These are phyloP conservation scores for Phalacrocorax brasilianus DNA, from an alignment of 2,113 vertebrate species.

Conservation along the genomic window DNA sequence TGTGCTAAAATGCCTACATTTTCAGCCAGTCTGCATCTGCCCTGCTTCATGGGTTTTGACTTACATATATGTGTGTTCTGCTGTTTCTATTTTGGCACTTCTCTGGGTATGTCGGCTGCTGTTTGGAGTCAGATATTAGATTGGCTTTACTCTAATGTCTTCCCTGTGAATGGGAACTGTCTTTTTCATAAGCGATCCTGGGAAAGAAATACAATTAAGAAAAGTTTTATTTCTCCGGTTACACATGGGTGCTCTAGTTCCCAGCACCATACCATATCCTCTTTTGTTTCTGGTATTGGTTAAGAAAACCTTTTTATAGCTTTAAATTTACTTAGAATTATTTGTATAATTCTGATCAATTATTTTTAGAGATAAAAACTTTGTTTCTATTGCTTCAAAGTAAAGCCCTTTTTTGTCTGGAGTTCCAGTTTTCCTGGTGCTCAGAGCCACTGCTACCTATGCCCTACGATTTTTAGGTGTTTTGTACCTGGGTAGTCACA, in stretches of 20 bases:
- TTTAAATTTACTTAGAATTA: neutral
- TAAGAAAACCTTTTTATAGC: neutral
- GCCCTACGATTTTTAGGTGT: neutral
- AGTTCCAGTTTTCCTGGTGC: neutral
- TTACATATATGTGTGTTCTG: neutral
- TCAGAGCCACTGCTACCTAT: neutral
- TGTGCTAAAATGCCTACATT: neutral
- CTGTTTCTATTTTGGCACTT: neutral
- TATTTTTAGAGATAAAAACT: neutral
- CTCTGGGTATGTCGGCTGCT: neutral
- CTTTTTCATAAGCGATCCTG: neutral
- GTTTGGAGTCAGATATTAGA: neutral
- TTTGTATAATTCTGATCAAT: neutral
- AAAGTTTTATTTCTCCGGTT: neutral
- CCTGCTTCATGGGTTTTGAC: neutral
- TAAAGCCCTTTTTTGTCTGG: neutral
- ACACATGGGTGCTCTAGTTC: neutral
- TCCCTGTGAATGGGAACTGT: neutral
- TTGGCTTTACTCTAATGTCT: neutral
- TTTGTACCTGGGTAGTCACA: neutral
- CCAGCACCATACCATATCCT: neutral
- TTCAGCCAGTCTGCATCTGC: neutral
- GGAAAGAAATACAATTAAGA: constrained; percentile 7
- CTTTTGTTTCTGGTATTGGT: neutral
- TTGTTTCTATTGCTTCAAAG: neutral